Conservation (phyloP, 2,113 vertebrate species). For the Chascanopsetta lugubris region DNA sequence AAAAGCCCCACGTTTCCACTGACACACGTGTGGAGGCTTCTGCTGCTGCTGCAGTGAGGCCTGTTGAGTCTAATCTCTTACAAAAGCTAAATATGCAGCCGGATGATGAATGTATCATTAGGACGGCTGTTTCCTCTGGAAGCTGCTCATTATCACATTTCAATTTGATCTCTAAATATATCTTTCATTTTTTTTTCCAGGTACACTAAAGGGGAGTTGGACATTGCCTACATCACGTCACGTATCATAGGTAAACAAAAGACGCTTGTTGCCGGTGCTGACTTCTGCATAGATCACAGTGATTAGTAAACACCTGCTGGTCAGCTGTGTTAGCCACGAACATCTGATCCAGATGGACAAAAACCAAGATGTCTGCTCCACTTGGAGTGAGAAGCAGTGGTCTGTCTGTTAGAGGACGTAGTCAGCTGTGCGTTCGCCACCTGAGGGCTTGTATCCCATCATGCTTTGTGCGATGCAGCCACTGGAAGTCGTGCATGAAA, state of each 20-base stretch:
- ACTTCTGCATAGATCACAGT: not conserved
- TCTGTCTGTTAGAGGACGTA: not conserved
- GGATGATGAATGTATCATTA: slow-evolving; percentile 4
- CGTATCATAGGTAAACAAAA: slow-evolving; percentile 91
- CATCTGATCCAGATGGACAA: not conserved
- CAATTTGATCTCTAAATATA: too few relatives aligned
- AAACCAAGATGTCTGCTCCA: not conserved
- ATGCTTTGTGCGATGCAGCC: slow-evolving; percentile 8
- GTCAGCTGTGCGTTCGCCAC: not conserved
- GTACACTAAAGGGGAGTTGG: slow-evolving; percentile 97
- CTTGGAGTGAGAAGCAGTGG: not conserved
- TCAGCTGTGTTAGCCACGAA: too few relatives aligned
- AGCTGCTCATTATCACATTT: slow-evolving; percentile 8
- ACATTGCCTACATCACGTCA: slow-evolving; percentile 97
- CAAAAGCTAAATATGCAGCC: slow-evolving; percentile 23
- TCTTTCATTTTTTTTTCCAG: slow-evolving; percentile 73
- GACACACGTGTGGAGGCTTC: slow-evolving; percentile 27
- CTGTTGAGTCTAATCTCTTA: slow-evolving; percentile 30
- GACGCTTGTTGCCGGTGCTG: not conserved
- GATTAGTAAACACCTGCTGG: too few relatives aligned
- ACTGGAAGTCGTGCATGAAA: not conserved
- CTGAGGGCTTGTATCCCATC: slow-evolving; percentile 11
- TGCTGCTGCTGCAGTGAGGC: slow-evolving; percentile 24
- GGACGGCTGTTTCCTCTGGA: slow-evolving; percentile 4
- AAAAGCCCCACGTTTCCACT: slow-evolving; percentile 20